Evolutionary conservation across 64 coral and sea anemone species (phyloP), one percentile per base, ranked within the genome.

Genomic region (Dendrophyllia cribrosa): DNA sequence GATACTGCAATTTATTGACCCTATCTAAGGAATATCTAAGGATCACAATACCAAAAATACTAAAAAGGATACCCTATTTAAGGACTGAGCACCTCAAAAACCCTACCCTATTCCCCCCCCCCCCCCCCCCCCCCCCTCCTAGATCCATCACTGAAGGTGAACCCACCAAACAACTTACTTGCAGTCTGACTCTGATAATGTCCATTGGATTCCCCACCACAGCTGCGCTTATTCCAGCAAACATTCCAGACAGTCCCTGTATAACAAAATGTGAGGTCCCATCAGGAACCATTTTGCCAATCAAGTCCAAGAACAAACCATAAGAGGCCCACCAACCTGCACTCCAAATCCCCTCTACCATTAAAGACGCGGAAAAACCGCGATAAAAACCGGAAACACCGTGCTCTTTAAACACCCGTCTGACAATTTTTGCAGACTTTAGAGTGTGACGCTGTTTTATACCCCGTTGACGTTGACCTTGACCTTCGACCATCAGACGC

Each of bases 281-380:
- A 65, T 90, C 91, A 61, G 95, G 95, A 13, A 72, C 87, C 20
- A 70, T 75, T 77, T 96, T 64, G 6, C 95, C 95, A 51, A 96
- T 44, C 17, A 86, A n/a, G 6, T 96, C 86, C 17, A 96, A 74
- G 51, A 16, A 93, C 50, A 96, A 13, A 0, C 91, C 86, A 64
- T 96, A 96, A 5, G 90, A 93, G 45, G 86, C 91, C 95, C 91
- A 96, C 95, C 95, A 96, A 6, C 84, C 51, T 34, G 90, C 95
- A 79, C 95, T 92, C 64, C 89, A 86, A 3, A 93, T 44, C 7
- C 91, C 87, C 47, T 87, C 85, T 14, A 72, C 83, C 50, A 96
- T 61, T 73, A 96, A 34, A 24, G 95, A 93, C 21, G 80, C 91
- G 17, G 92, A 10, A 47, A 96, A 96, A n/a, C 95, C 95, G 50